Conservation (phyloP, 2,113 vertebrate genomes). For the Regulus satrapa region DNA sequence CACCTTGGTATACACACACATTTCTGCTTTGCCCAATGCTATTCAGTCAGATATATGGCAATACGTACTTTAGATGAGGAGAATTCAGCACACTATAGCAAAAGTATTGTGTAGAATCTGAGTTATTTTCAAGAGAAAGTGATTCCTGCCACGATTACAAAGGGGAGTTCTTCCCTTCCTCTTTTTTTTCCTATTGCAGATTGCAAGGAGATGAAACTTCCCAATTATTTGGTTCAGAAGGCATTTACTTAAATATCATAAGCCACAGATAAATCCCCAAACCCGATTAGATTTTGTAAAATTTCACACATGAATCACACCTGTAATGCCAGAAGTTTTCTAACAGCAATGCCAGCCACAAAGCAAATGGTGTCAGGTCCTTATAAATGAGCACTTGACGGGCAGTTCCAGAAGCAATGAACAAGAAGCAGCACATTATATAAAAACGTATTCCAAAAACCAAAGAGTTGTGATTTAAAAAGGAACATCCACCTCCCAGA, state of each 20-base stretch:
- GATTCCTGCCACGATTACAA: background rate
- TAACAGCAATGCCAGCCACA: background rate
- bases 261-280: background rate
- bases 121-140: background rate
- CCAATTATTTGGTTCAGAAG: background rate
- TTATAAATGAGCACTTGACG: background rate
- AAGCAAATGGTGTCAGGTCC: background rate
- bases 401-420: background rate
- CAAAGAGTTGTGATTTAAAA: background rate
- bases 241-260: background rate
- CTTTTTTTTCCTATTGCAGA: background rate
- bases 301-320: background rate
- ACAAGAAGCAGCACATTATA: background rate
- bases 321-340: background rate
- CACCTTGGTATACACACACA: background rate
- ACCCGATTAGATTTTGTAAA: background rate
- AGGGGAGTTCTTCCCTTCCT: background rate
- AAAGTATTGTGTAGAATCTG: background rate
- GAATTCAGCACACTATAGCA: background rate
- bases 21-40: background rate
- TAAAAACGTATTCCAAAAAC: background rate
- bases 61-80: background rate
- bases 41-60: background rate
- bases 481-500: background rate
- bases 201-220: background rate